Percentiles rank a stretch among this genome's conserved stretches.
Conservation (phyloP, 2,888 invertebrate species). For the Thereva unica region DNA sequence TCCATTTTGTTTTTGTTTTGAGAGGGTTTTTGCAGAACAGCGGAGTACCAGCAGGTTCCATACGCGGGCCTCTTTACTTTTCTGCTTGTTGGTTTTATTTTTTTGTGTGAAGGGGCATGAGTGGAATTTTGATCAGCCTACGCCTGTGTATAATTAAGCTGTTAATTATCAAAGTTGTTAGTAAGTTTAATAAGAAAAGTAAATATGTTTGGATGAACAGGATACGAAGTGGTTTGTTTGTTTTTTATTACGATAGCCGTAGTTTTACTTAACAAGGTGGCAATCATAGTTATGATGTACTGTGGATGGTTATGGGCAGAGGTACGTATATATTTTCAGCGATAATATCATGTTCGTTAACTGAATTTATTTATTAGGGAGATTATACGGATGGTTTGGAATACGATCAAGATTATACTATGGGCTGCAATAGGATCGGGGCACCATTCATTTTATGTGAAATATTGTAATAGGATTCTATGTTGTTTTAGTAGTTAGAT, state of each 20-base stretch:
- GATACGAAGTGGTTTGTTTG: background rate
- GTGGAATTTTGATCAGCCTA: background rate
- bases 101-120: slow-evolving; percentile 1
- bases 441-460: too few species aligned
- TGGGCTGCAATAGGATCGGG: too few species aligned
- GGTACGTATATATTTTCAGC: too few species aligned
- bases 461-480: too few species aligned
- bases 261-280: slow-evolving; percentile 18
- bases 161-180: slow-evolving; percentile 23
- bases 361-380: too few species aligned
- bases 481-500: too few species aligned
- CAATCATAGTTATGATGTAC: slow-evolving; percentile 6
- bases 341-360: too few species aligned
- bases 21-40: background rate
- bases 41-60: slow-evolving; percentile 18
- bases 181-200: slow-evolving; percentile 23
- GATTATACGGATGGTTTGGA: too few species aligned
- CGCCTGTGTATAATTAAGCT: slow-evolving; percentile 16
- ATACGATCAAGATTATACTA: too few species aligned
- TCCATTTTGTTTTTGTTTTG: background rate
- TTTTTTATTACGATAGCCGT: background rate
- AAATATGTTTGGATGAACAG: slow-evolving; percentile 7
- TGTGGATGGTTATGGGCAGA: background rate
- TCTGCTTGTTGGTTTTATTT: slow-evolving; percentile 5
- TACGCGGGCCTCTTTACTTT: slow-evolving; percentile 2